Evolutionary conservation across 2,113 vertebrate species (phyloP), one percentile per base, ranked within the genome.

Genomic region (Leuciscus idus): DNA sequence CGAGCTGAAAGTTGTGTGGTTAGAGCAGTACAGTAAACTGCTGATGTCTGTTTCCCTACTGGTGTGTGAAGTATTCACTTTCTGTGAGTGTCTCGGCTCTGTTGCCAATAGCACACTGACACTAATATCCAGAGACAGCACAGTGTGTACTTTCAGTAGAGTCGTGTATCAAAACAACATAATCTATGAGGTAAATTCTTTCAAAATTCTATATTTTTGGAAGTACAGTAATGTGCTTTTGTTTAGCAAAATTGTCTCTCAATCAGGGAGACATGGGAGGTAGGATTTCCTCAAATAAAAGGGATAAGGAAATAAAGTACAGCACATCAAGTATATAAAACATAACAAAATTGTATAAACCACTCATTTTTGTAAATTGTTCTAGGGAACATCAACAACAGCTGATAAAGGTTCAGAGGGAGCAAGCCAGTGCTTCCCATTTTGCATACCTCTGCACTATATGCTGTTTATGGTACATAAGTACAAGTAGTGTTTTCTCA

Each of bases 1-100:
- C n/a, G 43, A 83, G 48, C 68, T 39, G 77, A 48, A 83, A 43
- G 30, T 46, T 61, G 50, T 48, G 33, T 84, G 61, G 39, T 30
- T 43, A 33, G 73, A 73, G 55, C 52, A 13, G 7, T 10, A 26
- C 48, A 81, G 13, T 28, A 48, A 85, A 85, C 68, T 57, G 68
- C 78, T 48, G 57, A 77, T 82, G 78, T 75, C 46, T 85, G 17
- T 85, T 62, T 77, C 50, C 48, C 64, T 78, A 84, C 81, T 48
- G 7, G 8, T 72, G 48, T 55, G 48, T 39, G 23, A 57, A 72
- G 66, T 59, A 55, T 83, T 83, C 6, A 39, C 64, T 73, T 43
- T 57, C 28, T 36, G 10, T 33, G 15, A 77, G 50, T 52, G 46
- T 77, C 28, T 64, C 5, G 1, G n/a, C 79, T 82, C 26, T 33